Evolutionary conservation across 2,113 vertebrate genomes (phyloP).

Genomic region (Chaenocephalus aceratus): DNA sequence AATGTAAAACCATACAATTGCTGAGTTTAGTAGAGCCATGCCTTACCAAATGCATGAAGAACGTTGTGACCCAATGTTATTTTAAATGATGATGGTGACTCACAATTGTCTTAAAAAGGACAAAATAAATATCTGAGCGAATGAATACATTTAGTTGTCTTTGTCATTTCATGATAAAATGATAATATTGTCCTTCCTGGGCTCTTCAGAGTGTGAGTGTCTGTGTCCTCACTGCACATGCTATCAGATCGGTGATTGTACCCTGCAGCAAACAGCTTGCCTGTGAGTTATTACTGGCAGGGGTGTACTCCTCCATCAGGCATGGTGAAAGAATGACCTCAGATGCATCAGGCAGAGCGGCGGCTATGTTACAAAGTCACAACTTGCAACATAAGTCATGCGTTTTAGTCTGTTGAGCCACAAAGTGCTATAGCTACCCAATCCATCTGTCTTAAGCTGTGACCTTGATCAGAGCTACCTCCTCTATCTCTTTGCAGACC

Average conservation of each 20-base stretch:
- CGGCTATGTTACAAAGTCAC: slow-evolving; percentile 67
- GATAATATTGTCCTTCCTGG: not conserved
- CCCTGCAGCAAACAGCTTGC: slow-evolving; percentile 57
- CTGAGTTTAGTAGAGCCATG: too few relatives aligned
- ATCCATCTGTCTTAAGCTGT: slow-evolving; percentile 43
- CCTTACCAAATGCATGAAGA: too few relatives aligned
- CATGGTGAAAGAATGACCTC: slow-evolving; percentile 67
- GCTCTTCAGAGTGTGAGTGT: slow-evolving; percentile 25
- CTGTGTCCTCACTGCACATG: slow-evolving; percentile 28
- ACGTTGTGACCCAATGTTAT: not conserved
- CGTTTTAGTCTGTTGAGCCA: slow-evolving; percentile 53
- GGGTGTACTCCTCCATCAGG: slow-evolving; percentile 55
- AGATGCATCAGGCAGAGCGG: slow-evolving; percentile 50
- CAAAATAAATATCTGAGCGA: not conserved
- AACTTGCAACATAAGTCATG: slow-evolving; percentile 71
- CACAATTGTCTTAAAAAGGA: not conserved
- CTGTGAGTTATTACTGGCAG: slow-evolving; percentile 67
- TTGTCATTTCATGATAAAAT: not conserved
- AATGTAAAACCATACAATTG: too few relatives aligned
- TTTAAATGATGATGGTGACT: not conserved
- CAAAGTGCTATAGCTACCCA: slow-evolving; percentile 45
- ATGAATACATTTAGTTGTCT: not conserved
- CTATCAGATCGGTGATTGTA: slow-evolving; percentile 45
- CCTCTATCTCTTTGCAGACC: slow-evolving; percentile 24
- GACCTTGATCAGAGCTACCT: slow-evolving; percentile 60